Conservation (phyloP, 2,113 vertebrate genomes). For the Dendropsophus ebraccatus region DNA sequence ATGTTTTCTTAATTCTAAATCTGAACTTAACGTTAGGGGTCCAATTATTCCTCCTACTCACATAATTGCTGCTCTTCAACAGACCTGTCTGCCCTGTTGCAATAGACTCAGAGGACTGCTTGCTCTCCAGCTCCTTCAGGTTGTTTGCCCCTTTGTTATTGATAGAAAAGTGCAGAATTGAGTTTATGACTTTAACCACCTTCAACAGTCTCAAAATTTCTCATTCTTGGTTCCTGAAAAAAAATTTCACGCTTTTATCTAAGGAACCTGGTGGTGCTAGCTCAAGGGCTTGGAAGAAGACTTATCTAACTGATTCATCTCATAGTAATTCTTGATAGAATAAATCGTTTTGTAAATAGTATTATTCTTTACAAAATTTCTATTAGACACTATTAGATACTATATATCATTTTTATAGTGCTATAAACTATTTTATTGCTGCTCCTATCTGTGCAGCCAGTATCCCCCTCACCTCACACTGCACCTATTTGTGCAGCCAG, state of each 20-base stretch:
- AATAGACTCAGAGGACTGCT: constrained; percentile 5
- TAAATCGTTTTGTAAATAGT: too few species aligned
- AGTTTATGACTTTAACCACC: not conserved
- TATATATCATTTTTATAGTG: too few species aligned
- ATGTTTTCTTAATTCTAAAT: constrained; percentile 46
- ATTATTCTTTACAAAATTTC: too few species aligned
- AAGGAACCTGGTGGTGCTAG: too few species aligned
- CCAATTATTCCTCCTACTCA: constrained; percentile 44
- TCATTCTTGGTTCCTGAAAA: not conserved
- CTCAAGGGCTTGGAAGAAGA: too few species aligned
- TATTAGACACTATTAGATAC: too few species aligned
- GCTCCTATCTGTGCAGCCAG: too few species aligned
- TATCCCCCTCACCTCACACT: too few species aligned
- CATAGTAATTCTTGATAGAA: too few species aligned
- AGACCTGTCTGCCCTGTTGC: constrained; percentile 39
- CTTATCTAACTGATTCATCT: too few species aligned
- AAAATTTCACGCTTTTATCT: not conserved
- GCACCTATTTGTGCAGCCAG: too few species aligned
- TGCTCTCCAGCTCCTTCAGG: not conserved
- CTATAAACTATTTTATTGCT: too few species aligned
- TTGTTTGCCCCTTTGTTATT: not conserved
- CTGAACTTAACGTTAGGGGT: constrained; percentile 22
- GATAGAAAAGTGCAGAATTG: not conserved
- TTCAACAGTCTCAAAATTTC: not conserved
- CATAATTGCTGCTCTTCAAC: constrained; percentile 44